Evolutionary conservation across 1,140 invertebrate species (phyloP), one percentile per base, ranked within the genome.

Genomic region (Trichonephila inaurata): DNA sequence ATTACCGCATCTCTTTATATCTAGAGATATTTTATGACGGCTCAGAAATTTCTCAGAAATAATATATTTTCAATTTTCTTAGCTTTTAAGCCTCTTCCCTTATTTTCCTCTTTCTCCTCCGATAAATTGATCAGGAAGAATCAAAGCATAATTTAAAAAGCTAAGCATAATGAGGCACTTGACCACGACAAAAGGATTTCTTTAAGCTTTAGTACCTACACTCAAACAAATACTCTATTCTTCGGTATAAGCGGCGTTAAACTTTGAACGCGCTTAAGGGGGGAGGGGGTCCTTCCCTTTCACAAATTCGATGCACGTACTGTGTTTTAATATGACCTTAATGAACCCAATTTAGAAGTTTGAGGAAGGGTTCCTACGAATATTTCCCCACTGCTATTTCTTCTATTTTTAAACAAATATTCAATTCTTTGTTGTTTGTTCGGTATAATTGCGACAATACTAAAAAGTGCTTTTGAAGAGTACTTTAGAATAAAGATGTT

Each of bases 121-220:
- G 58, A 85, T 92, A 92, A 85, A 92, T 92, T 85, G 82, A 92
- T 85, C 91, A 92, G 40, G 44, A 92, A 92, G 64, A 86, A 87
- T 87, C 91, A 92, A 92, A 92, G 62, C 82, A 64, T 87, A 86
- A 87, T 92, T 87, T 92, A 92, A 92, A 51, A 87, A 92, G 83
- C 83, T 51, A 87, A 58, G 33, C 91, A 92, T 87, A 92, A 92
- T 92, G 91, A 92, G 64, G 62, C 81, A 92, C 82, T 92, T 92
- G 81, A 92, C 24, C 82, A 85, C 44, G 24, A 92, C 90, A 92
- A 92, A 92, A 58, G 81, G 82, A 92, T 85, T 91, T 91, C 89
- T 91, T 91, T 91, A 89, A 91, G 77, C 77, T 82, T 60, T 82
- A 91, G 44, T 60, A 58, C 61, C 28, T 91, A 61, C 89, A 82